Evolutionary conservation across 2,888 invertebrate genomes (phyloP).

Genomic region (Corythucha ciliata): DNA sequence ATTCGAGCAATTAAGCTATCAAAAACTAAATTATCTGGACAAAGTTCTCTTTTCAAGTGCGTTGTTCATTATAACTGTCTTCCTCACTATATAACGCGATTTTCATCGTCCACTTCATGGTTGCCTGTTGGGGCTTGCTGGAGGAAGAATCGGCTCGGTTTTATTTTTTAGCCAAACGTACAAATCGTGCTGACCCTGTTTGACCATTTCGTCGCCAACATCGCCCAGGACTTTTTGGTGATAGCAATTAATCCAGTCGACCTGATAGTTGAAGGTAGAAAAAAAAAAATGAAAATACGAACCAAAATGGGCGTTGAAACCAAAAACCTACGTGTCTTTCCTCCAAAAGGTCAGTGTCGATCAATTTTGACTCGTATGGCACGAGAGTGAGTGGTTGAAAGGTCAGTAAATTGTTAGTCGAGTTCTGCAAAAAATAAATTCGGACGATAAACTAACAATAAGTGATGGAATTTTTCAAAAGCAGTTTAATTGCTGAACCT

Average conservation of each 20-base stretch:
- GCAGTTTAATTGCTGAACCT: slow-evolving; percentile 8
- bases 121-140: no score
- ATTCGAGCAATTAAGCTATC: no score
- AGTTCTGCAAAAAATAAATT: slow-evolving; percentile 34
- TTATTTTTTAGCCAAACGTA: slow-evolving; percentile 32
- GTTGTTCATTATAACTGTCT: no score
- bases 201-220: slow-evolving; percentile 45
- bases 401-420: slow-evolving; percentile 61
- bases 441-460: not conserved
- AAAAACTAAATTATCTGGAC: no score
- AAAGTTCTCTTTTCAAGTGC: no score
- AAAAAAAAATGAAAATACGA: slow-evolving; percentile 9
- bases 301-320: slow-evolving; percentile 1
- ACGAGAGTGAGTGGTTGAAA: slow-evolving; percentile 78
- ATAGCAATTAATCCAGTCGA: slow-evolving; percentile 68
- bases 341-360: slow-evolving; percentile 59
- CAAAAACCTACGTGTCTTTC: slow-evolving; percentile 56
- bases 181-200: slow-evolving; percentile 27
- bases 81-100: no score
- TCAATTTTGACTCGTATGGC: slow-evolving; percentile 69
- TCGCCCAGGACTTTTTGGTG: slow-evolving; percentile 61
- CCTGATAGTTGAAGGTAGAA: slow-evolving; percentile 41
- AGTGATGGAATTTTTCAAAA: not conserved
- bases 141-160: slow-evolving; percentile 29
- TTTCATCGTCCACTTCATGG: no score